Base-by-base conservation (phyloP, 1,140 invertebrate species). In the Potamilus streckersoni region DNA sequence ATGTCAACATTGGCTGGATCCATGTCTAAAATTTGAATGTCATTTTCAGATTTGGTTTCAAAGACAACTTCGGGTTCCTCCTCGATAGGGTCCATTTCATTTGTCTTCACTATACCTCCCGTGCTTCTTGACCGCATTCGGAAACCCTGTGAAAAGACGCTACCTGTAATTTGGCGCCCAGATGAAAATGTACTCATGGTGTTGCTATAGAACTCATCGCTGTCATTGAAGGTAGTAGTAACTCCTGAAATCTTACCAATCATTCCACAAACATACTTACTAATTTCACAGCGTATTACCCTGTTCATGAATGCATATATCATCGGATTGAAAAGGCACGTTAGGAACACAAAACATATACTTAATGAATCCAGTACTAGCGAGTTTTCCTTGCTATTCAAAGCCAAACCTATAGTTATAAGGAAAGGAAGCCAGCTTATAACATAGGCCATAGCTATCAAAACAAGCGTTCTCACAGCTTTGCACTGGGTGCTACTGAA, bases 251-350 rank as follows among this genome's bases (percentile, higher is more conserved):
- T 20, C 6, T 60, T 65, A 2, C 55, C 58, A 8, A 8, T 63
- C 14, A 55, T 13, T 11, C 70, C 23, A 2, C 58, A 16, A 31
- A 61, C 71, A 2, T 68, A 70, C 62, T 70, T 78, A 14, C 38
- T 55, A 19, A 78, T 58, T 38, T 78, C 71, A 20, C 57, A 60
- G 23, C 76, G 66, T 13, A 68, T 78, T 4, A 64, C 59, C 12
- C 71, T 66, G 62, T 78, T 78, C 76, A 78, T 78, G 61, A 78
- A 78, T 17, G 66, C 78, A 56, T 75, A 79, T 27, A 79, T 71
- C 8, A 79, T 57, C 11, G 73, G 72, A 61, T 79, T 79, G 2
- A 79, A 38, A 14, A 68, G 31, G 16, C 73, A 69, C 16, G 73
- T 71, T 23, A 71, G 57, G 64, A 73, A 71, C 59, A 74, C 67